Percentiles rank a stretch among this genome's conserved stretches.
phyloP scores from a whole-genome alignment of 2,888 invertebrate genomes.

The Rhyacophila evoluta region DNA sequence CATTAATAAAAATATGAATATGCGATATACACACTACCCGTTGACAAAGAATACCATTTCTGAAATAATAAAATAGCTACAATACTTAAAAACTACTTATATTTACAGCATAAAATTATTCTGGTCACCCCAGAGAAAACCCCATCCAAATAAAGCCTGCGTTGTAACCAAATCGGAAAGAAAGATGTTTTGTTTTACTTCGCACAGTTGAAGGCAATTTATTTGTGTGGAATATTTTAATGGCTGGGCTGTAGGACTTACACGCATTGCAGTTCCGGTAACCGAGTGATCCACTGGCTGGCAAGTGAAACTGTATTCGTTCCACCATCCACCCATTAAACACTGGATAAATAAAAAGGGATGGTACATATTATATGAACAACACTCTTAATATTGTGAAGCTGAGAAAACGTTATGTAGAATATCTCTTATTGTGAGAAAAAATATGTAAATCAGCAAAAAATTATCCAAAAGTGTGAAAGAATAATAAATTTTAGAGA shows the following conservation, averaged over 20 bases:
- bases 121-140: slow-evolving; percentile 21
- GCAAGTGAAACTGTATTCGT: slow-evolving; percentile 89
- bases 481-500: too few species aligned
- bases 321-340: slow-evolving; percentile 92
- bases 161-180: not conserved
- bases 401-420: too few species aligned
- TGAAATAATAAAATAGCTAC: not conserved
- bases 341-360: slow-evolving; percentile 71
- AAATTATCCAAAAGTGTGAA: too few species aligned
- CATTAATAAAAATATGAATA: not conserved
- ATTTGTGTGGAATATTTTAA: slow-evolving; percentile 35
- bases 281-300: slow-evolving; percentile 92
- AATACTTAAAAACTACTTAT: not conserved
- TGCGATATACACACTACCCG: not conserved
- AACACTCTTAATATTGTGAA: slow-evolving; percentile 54
- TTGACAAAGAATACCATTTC: slow-evolving; percentile 1
- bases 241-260: slow-evolving; percentile 70
- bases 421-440: too few species aligned
- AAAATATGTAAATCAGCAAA: too few species aligned
- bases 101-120: not conserved
- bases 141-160: slow-evolving; percentile 5
- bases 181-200: slow-evolving; percentile 13
- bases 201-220: not conserved
- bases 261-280: slow-evolving; percentile 83
- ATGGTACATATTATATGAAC: slow-evolving; percentile 30